Evolutionary conservation across 2,888 invertebrate genomes (phyloP), one percentile per base, ranked within the genome.

Genomic region (Pharmacophagus antenor): DNA sequence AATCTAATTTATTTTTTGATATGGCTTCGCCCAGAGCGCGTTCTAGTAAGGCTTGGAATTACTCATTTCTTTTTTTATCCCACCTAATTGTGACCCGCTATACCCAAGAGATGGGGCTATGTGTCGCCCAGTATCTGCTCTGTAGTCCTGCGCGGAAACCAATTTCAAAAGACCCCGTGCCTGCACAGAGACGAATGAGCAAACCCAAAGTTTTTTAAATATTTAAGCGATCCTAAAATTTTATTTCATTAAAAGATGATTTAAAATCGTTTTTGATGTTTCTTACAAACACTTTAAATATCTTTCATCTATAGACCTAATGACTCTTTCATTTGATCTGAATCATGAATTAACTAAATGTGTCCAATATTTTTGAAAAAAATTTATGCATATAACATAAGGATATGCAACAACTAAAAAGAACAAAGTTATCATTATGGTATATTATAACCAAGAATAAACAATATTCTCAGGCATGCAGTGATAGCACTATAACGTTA

Each of bases 101-200:
- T 81, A 75, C 88, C 84, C 86, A 65, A 75, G 86, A 82, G 88
- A 85, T 77, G 81, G 82, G 84, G 84, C 74, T 80, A 84, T 75
- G 82, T 85, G 82, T 82, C 81, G 78, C 79, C 73, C 76, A 76
- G 74, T 74, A 75, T 73, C 76, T 73, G 70, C 70, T 67, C 68
- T 67, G 70, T 71, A 77, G 79, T 76, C 80, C 79, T 75, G 74
- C 76, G 79, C 76, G 72, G 75, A 84, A 85, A 84, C 84, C 84
- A 84, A 86, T 86, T 86, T 82, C 79, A 77, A 81, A 82, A 82
- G 80, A 82, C 76, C 79, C 79, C 80, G 80, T 81, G 79, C 78
- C 68, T 67, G 69, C 67, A 76, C 82, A 84, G 84, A 79, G 80
- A 71, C 72, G 79, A 72, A 75, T 61, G 70, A 62, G 62, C 18